Evolutionary conservation across 2,888 invertebrate genomes (phyloP).

Genomic region (Acronicta leporina): DNA sequence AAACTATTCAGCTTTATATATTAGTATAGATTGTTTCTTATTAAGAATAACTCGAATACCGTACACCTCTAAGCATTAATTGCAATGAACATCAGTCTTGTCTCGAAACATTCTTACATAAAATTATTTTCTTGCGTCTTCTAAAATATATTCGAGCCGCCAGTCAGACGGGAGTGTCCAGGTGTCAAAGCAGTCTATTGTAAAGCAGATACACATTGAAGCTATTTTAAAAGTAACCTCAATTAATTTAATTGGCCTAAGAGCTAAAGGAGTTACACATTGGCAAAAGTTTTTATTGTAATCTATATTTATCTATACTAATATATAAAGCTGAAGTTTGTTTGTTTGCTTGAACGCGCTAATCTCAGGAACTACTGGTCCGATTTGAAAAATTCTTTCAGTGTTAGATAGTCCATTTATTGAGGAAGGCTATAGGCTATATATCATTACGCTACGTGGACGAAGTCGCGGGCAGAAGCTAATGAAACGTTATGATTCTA

Average conservation of each 20-base stretch:
- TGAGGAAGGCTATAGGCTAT: too few species aligned
- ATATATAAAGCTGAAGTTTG: too few species aligned
- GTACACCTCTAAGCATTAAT: slow-evolving; percentile 27
- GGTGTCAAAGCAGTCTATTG: slow-evolving; percentile 55
- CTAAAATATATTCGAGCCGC: slow-evolving; percentile 20
- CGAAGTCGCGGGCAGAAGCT: too few species aligned
- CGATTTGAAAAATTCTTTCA: too few species aligned
- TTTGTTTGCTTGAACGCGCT: too few species aligned
- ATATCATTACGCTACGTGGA: too few species aligned
- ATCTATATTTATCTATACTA: too few species aligned
- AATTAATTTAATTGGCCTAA: slow-evolving; percentile 65
- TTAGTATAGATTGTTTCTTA: background rate
- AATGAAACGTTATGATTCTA: too few species aligned
- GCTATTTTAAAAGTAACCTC: slow-evolving; percentile 56
- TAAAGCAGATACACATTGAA: slow-evolving; percentile 46
- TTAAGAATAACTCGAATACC: slow-evolving; percentile 5
- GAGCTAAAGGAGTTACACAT: slow-evolving; percentile 47
- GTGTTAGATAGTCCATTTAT: too few species aligned
- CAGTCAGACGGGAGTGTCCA: slow-evolving; percentile 32
- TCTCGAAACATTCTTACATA: slow-evolving; percentile 31
- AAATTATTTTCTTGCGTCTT: slow-evolving; percentile 20
- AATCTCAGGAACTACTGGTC: too few species aligned
- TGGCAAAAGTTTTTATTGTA: background rate
- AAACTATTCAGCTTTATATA: background rate
- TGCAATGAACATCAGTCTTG: slow-evolving; percentile 19